Evolutionary conservation across 2,888 invertebrate genomes (phyloP), one percentile per base, ranked within the genome.

Genomic region (Byasa hedistus): DNA sequence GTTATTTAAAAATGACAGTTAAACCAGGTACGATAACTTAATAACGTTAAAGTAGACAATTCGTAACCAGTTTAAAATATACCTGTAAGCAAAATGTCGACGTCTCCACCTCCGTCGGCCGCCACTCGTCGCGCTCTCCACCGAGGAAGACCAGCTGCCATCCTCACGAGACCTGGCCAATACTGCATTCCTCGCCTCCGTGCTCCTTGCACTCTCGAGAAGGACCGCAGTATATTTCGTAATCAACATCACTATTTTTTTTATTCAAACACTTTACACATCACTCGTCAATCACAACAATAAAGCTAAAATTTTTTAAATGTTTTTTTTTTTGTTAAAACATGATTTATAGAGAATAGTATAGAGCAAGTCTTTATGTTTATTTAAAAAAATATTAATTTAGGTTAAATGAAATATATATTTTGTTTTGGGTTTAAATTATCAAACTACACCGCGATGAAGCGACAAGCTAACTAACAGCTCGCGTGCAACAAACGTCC

Each of bases 221-320:
- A 95, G 80, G 68, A 95, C 92, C 61, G 94, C 93, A n/a, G 95
- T 95, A 76, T 94, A 95, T 79, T 94, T 93, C 24, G 95, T 95
- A 81, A 95, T 95, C 82, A 95, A 89, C 95, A 95, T 95, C 74
- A 86, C 80, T 72, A 57, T 66, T 61, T 66, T 66, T 63, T 67
- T 70, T 71, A 61, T 51, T 58, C 52, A 12, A 27, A 39, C 61
- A 68, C 64, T 55, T 24, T 39, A 2, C 52, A 63, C 59, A 22
- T 52, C 55, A 64, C 32, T 65, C 15, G 48, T 60, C 54, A 32
- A 27, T 36, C 27, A 23, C 0, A 39, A 22, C 27, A 22, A 51
- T 27, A 52, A 52, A 21, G 8, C 15, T 10, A 48, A 48, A 36
- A 7, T 7, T 7, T 7, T 4, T 36, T 10, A n/a, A n/a, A n/a